A percentile compares a stretch with the other conserved stretches of the same genome.
phyloP scores from a whole-genome alignment of 1,140 invertebrate species.

The Augochlora pura region DNA sequence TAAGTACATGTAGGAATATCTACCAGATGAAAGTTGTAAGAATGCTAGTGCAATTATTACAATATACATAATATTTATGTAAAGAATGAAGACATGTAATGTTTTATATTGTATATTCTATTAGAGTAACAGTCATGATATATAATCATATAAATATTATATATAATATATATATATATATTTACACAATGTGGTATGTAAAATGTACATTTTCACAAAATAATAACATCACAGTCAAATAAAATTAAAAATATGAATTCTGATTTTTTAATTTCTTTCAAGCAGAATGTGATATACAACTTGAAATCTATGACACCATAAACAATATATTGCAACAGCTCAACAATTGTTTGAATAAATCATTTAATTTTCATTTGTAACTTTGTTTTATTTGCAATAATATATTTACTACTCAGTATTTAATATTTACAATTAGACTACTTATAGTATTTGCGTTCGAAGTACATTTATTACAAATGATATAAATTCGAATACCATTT shows the following conservation, averaged over 20 bases:
- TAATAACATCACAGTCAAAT: background rate
- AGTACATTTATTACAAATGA: background rate
- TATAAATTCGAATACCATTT: background rate
- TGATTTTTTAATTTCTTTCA: background rate
- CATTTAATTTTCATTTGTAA: background rate
- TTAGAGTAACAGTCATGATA: background rate
- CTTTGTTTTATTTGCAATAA: background rate
- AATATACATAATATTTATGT: background rate
- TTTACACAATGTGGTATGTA: too few species aligned
- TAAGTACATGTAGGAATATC: background rate
- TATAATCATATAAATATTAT: background rate
- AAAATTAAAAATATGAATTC: background rate
- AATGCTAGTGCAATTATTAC: background rate
- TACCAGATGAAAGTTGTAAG: background rate
- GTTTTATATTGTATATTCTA: slow-evolving; percentile 23
- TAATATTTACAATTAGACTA: background rate
- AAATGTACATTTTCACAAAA: background rate
- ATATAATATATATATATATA: background rate
- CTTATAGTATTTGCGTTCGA: background rate
- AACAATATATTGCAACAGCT: background rate
- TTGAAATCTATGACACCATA: background rate
- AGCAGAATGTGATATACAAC: background rate
- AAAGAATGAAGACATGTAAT: slow-evolving; percentile 1
- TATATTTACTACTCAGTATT: background rate
- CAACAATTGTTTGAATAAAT: background rate